These are phyloP conservation scores for Monomorium pharaonis DNA, from an alignment of 1,140 invertebrate species.

Conservation along the genomic window DNA sequence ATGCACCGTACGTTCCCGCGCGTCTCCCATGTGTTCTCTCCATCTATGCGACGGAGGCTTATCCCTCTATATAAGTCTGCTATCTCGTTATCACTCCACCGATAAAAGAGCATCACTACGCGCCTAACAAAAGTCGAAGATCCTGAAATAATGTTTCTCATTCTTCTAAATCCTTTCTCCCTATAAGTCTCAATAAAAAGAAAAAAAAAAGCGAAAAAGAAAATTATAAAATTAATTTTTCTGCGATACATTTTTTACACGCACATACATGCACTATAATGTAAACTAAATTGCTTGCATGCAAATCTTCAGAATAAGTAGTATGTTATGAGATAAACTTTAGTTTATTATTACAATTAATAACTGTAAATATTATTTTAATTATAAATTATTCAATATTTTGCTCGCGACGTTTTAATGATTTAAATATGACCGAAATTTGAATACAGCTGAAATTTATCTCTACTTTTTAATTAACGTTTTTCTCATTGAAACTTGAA, in stretches of 20 bases:
- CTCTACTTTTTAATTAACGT: not conserved
- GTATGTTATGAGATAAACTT: not conserved
- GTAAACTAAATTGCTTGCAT: not conserved
- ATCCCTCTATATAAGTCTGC: not conserved
- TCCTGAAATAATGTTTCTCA: not conserved
- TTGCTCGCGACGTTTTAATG: not conserved
- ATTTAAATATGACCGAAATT: not conserved
- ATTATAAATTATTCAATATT: not conserved
- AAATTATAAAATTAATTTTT: not conserved
- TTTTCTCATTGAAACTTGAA: not conserved
- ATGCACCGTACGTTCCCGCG: not conserved
- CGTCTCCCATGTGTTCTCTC: not conserved
- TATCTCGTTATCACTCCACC: not conserved
- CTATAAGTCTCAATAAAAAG: not conserved
- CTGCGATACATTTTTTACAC: not conserved
- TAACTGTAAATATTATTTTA: not conserved
- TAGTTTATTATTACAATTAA: not conserved
- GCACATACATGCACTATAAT: not conserved
- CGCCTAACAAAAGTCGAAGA: not conserved
- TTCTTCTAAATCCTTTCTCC: not conserved
- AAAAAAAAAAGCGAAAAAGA: not conserved
- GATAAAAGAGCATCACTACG: not conserved
- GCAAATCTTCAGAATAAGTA: not conserved
- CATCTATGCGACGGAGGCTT: not conserved
- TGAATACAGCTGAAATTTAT: constrained; percentile 9